These are phyloP conservation scores for Rambutsinella grinnellia DNA, from an alignment of 2,888 invertebrate genomes.

Conservation along the genomic window DNA sequence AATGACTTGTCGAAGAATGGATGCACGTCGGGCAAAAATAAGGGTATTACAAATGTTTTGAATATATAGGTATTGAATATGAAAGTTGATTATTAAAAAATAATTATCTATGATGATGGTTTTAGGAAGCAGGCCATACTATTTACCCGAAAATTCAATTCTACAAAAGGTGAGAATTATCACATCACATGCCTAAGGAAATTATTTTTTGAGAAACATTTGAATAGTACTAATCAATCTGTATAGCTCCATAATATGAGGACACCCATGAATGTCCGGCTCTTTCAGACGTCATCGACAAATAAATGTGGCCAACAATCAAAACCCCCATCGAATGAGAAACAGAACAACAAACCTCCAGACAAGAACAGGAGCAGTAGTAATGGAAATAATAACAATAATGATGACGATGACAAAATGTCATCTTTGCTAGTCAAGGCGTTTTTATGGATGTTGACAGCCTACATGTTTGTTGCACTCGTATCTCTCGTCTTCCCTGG, in stretches of 20 bases:
- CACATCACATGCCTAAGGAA: no score
- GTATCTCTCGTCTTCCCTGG: conserved; percentile 80
- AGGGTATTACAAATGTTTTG: not conserved
- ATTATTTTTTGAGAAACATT: no score
- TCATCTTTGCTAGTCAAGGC: conserved; percentile 81
- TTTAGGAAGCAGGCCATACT: no score
- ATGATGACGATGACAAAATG: conserved; percentile 79
- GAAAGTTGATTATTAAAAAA: no score
- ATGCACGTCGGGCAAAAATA: not conserved
- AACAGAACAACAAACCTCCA: not conserved
- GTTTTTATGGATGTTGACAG: conserved; percentile 83
- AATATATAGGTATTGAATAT: no score
- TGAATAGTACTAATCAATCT: no score
- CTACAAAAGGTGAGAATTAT: no score
- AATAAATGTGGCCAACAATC: not conserved
- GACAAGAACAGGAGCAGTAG: not conserved
- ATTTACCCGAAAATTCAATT: no score
- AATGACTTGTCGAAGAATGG: not conserved
- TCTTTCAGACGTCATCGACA: not conserved
- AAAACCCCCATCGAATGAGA: not conserved
- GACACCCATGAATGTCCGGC: not conserved
- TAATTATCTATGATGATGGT: no score
- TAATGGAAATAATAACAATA: conserved; percentile 69
- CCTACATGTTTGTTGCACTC: conserved; percentile 80
- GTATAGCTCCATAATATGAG: not conserved